Evolutionary conservation across 92 coral and sea anemone species (phyloP), one percentile per base, ranked within the genome.

Genomic region (Phenganax marumi): DNA sequence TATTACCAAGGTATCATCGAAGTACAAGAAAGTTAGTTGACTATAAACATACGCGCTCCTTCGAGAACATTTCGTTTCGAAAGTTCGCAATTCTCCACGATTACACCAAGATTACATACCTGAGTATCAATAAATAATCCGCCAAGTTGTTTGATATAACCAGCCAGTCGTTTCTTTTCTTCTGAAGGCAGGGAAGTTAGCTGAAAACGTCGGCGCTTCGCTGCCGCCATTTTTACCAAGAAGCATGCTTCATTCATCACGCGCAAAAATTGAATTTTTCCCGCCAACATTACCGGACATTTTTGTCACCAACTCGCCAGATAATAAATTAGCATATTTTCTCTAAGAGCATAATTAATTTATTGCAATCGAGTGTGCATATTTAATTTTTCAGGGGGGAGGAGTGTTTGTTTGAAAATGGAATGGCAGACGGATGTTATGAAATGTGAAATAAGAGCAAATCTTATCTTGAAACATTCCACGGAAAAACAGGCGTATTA

Each of bases 61-160:
- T 2, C 6, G 48, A 25, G 18, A 66, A 24, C 33, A 33, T 66
- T 66, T 24, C 17, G 72, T 22, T 49, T n/a, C 10, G 24, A 66
- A 23, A 25, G 0, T 66, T 66, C 72, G 11, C 48, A 23, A 18
- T 12, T 23, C 18, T 39, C 3, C 68, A 19, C 49, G 26, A 25
- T 1, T 25, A 66, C 26, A 47, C 49, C 12, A 24, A 33, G 3
- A 0, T 13, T 11, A 72, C 98, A 82, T 54, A 96, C 99, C 82
- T 92, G 93, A 63, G 92, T 85, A 48, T 96, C 99, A 1, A 85
- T 7, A 74, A 89, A 96, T 19, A 85, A 89, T 12, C 99, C 99
- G 54, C 99, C 97, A 52, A 96, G 90, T 9, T 82, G 75, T 81
- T 86, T 81, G 71, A 96, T 96, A 66, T 73, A 73, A n/a, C 52